Conservation (phyloP, 2,797 vertebrate species). For the Acrossocheilus fasciatus region DNA sequence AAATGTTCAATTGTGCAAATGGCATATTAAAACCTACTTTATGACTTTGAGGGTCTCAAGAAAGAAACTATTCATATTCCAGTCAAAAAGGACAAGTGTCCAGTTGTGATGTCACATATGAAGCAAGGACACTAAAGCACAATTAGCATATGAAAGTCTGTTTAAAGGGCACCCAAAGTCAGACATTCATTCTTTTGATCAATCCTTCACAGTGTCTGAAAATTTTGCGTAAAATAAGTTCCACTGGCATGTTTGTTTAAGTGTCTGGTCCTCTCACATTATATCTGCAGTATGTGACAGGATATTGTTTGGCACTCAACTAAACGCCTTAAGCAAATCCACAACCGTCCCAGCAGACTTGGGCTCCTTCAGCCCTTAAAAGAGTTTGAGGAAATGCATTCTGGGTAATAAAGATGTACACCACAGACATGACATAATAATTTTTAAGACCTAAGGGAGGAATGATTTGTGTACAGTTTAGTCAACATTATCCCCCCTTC, state of each 20-base stretch:
- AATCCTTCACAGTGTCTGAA: constrained; percentile 7
- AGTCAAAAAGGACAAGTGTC: constrained; percentile 47
- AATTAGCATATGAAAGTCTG: constrained; percentile 33
- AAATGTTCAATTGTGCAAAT: constrained; percentile 34
- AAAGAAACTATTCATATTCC: constrained; percentile 44
- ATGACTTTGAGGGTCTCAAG: constrained; percentile 25
- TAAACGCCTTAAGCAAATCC: constrained; percentile 35
- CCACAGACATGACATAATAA: constrained; percentile 28
- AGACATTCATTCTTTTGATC: constrained; percentile 16
- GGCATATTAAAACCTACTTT: constrained; percentile 18
- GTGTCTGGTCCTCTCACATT: constrained; percentile 21
- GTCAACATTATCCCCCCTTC: neutral
- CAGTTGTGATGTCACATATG: constrained; percentile 52
- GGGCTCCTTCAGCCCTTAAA: constrained; percentile 37
- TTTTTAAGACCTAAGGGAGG: constrained; percentile 12
- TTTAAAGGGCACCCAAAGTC: constrained; percentile 18
- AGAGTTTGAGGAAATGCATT: constrained; percentile 46
- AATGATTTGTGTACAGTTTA: constrained; percentile 1
- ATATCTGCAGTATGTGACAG: constrained; percentile 41
- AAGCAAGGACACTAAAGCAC: constrained; percentile 43
- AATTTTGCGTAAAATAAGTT: neutral
- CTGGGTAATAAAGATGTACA: constrained; percentile 45
- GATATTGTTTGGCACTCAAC: constrained; percentile 26
- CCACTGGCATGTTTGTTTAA: constrained; percentile 47
- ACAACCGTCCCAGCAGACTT: constrained; percentile 13